Percentiles rank a stretch among this genome's conserved stretches.
phyloP scores from a whole-genome alignment of 2,797 vertebrate genomes.

The Zalophus californianus region DNA sequence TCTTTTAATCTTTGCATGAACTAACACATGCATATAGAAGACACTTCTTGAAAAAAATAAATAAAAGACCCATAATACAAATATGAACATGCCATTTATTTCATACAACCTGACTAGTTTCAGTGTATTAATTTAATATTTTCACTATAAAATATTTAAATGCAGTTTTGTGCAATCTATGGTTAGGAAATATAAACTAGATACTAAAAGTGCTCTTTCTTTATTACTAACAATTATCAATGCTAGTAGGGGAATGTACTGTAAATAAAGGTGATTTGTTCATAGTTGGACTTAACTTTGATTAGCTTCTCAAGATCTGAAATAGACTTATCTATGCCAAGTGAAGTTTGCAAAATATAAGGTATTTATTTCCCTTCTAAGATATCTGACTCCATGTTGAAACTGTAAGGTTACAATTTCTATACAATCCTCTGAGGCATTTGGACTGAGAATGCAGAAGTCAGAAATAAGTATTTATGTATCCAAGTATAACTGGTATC shows the following conservation, averaged over 20 bases:
- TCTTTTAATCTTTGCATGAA: not conserved
- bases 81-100: not conserved
- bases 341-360: not conserved
- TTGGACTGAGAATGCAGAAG: not conserved
- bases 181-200: not conserved
- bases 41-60: not conserved
- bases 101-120: conserved; percentile 7
- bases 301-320: not conserved
- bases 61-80: not conserved
- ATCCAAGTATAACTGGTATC: not conserved
- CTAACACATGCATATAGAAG: not conserved
- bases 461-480: conserved; percentile 35
- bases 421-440: not conserved
- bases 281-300: not conserved
- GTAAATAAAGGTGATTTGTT: not conserved
- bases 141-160: not conserved
- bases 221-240: not conserved
- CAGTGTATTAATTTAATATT: not conserved
- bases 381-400: not conserved
- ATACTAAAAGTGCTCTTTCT: not conserved
- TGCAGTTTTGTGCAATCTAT: not conserved
- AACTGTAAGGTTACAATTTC: not conserved
- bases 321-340: not conserved
- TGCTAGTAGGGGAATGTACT: not conserved
- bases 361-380: not conserved